Conservation (phyloP, 2,113 vertebrate species). For the Podilymbus podiceps region DNA sequence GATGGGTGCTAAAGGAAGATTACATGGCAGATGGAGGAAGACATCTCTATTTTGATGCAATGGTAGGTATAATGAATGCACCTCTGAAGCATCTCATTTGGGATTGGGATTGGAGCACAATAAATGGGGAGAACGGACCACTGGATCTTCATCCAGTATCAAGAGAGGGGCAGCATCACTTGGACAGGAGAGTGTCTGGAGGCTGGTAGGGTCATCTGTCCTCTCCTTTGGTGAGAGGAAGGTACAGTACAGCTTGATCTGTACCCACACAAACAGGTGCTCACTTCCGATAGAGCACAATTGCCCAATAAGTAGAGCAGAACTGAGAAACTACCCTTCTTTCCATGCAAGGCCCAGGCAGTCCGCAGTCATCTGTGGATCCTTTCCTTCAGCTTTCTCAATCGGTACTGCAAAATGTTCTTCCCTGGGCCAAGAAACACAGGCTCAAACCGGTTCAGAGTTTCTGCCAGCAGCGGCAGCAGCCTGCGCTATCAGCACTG, state of each 20-base stretch:
- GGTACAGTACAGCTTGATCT: background rate
- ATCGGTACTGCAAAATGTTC: background rate
- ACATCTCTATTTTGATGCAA: background rate
- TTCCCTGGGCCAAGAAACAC: background rate
- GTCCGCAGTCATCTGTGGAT: background rate
- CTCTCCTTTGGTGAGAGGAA: background rate
- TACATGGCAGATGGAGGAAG: background rate
- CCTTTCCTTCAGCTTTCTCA: background rate
- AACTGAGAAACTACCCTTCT: background rate
- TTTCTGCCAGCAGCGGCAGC: background rate
- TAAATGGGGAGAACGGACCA: background rate
- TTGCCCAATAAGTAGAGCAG: background rate
- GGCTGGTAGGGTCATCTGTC: background rate
- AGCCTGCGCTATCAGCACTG: background rate
- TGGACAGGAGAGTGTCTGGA: background rate
- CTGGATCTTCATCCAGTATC: background rate
- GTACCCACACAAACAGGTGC: fast-evolving
- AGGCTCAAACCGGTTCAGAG: background rate
- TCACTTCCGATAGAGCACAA: background rate
- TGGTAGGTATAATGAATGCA: background rate
- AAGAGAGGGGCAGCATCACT: background rate
- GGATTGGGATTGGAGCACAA: background rate
- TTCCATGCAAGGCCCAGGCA: background rate
- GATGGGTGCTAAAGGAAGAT: background rate
- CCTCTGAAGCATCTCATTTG: background rate